phyloP scores from a whole-genome alignment of 1,140 invertebrate species.

The silkworm (Bombyx mori) region ASM3026992v2 NC_085125.1:5585001-5585500 shows the following conservation, averaged over 20 bases:
- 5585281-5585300: conserved; percentile 69
- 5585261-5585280: conserved; percentile 58
- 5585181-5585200: conserved; percentile 64
- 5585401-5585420: conserved; percentile 43
- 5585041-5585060: conserved; percentile 64
- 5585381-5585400: conserved; percentile 50
- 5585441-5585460: conserved; percentile 60
- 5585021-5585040: conserved; percentile 69
- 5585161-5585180: conserved; percentile 69
- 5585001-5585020: conserved; percentile 58
- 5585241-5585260: conserved; percentile 42
- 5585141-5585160: conserved; percentile 67
- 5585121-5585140: conserved; percentile 63
- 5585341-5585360: conserved; percentile 72
- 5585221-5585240: conserved; percentile 67
- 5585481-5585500: conserved; percentile 78
- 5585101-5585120: conserved; percentile 70
- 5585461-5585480: conserved; percentile 65
- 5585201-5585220: conserved; percentile 58
- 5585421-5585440: conserved; percentile 57
- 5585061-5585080: conserved; percentile 71
- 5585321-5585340: conserved; percentile 71
- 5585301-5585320: conserved; percentile 53
- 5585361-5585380: conserved; percentile 66
- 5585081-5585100: conserved; percentile 69